Conservation (phyloP, 2,113 vertebrate genomes). For the Pelusios castaneus region DNA sequence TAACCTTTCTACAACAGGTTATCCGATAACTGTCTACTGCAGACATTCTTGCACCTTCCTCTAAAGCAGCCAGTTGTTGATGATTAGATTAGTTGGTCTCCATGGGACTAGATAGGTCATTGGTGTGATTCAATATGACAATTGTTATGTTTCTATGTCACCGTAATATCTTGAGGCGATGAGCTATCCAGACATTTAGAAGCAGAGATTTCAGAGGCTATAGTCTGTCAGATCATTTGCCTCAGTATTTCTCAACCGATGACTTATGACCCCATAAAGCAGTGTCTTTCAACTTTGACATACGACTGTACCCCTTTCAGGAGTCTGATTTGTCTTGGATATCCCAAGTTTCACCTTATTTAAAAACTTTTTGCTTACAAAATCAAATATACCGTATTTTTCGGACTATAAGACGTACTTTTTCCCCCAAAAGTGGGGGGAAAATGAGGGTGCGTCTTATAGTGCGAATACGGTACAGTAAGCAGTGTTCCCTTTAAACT, state of each 20-base stretch:
- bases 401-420: too few species aligned
- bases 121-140: neutral
- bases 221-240: neutral
- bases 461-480: too few species aligned
- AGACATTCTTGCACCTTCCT: neutral
- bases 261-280: neutral
- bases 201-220: neutral
- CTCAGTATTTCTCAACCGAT: neutral
- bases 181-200: neutral
- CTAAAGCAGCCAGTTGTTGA: neutral
- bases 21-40: neutral
- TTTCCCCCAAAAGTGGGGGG: too few species aligned
- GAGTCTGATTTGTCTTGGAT: too few species aligned
- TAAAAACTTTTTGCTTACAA: too few species aligned
- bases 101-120: neutral
- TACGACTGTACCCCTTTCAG: too few species aligned
- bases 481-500: too few species aligned
- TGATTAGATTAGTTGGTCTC: neutral
- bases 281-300: too few species aligned
- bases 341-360: too few species aligned
- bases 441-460: too few species aligned
- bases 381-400: too few species aligned
- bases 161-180: neutral
- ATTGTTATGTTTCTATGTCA: neutral
- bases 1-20: neutral